phyloP scores from a whole-genome alignment of 2,113 vertebrate species.

The Tamias sibiricus region DNA sequence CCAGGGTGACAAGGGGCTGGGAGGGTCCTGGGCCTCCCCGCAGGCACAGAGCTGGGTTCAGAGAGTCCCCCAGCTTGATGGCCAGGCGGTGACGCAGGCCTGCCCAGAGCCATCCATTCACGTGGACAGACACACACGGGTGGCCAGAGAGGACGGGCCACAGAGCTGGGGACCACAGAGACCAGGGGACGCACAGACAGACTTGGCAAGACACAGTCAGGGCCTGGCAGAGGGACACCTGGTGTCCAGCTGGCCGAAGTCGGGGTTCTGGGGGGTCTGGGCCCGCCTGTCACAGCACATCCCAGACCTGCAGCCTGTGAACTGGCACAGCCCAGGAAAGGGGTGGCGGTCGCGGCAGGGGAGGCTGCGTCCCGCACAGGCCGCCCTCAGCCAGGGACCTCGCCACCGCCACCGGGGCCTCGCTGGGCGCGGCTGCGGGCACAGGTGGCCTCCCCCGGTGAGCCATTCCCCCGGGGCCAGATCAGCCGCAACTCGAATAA shows the following conservation, averaged over 20 bases:
- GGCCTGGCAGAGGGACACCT: neutral
- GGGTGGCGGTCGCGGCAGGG: conserved; percentile 88
- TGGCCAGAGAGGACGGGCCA: too few relatives aligned
- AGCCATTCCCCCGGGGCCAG: conserved; percentile 79
- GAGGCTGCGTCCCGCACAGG: conserved; percentile 88
- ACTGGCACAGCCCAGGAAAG: conserved; percentile 61
- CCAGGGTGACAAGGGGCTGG: fast-evolving
- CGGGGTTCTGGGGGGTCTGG: fast-evolving
- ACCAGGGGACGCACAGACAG: neutral
- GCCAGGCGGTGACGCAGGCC: neutral
- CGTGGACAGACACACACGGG: too few relatives aligned
- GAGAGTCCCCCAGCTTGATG: too few relatives aligned
- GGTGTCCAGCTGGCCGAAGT: fast-evolving
- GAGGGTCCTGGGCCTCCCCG: neutral
- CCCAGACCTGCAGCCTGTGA: conserved; percentile 67
- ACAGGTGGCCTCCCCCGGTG: conserved; percentile 73
- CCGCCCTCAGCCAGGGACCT: conserved; percentile 89
- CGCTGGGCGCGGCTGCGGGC: conserved; percentile 81
- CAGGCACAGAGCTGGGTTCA: neutral
- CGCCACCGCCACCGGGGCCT: conserved; percentile 86
- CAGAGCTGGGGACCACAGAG: too few relatives aligned
- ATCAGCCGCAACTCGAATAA: conserved; percentile 83
- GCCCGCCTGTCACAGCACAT: fast-evolving
- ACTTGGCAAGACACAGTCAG: neutral
- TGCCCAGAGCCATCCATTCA: too few relatives aligned